A percentile compares a stretch with the other conserved stretches of the same genome.
phyloP scores from a whole-genome alignment of 2,888 invertebrate genomes.

The Tholera decimalis region DNA sequence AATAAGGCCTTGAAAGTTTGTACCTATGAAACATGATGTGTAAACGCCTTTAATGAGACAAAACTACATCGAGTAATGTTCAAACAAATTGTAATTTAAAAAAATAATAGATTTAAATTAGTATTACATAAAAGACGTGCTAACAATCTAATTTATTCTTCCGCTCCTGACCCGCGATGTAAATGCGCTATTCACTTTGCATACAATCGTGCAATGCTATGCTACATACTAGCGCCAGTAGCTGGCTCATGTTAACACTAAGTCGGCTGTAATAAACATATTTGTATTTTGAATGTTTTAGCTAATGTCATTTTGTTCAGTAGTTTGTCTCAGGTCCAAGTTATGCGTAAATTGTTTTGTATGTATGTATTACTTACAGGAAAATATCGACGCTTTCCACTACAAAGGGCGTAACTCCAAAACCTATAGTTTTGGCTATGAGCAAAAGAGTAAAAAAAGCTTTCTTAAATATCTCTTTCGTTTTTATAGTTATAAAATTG shows the following conservation, averaged over 20 bases:
- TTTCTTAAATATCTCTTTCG: no score
- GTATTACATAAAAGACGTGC: background rate
- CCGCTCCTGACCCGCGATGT: slow-evolving; percentile 30
- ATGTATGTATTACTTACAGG: no score
- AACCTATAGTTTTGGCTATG: no score
- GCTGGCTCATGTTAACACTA: slow-evolving; percentile 26
- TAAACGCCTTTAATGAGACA: no score
- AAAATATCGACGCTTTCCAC: no score
- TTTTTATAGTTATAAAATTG: no score
- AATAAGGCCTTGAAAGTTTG: no score
- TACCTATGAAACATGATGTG: no score
- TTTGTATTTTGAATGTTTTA: slow-evolving; percentile 22
- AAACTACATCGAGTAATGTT: background rate
- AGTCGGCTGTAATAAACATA: slow-evolving; percentile 8
- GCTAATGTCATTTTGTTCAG: background rate
- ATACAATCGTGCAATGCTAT: slow-evolving; percentile 49
- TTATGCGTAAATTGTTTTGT: background rate
- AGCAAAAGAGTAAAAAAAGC: no score
- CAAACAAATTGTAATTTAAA: no score
- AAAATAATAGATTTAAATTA: background rate
- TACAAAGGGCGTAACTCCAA: no score
- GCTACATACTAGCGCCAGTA: slow-evolving; percentile 33
- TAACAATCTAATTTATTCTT: slow-evolving; percentile 31
- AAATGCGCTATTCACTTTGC: slow-evolving; percentile 33
- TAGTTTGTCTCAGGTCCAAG: background rate